These are phyloP conservation scores for Microctenopoma lineatum DNA, from an alignment of 2,797 vertebrate genomes.

Conservation along the genomic window DNA sequence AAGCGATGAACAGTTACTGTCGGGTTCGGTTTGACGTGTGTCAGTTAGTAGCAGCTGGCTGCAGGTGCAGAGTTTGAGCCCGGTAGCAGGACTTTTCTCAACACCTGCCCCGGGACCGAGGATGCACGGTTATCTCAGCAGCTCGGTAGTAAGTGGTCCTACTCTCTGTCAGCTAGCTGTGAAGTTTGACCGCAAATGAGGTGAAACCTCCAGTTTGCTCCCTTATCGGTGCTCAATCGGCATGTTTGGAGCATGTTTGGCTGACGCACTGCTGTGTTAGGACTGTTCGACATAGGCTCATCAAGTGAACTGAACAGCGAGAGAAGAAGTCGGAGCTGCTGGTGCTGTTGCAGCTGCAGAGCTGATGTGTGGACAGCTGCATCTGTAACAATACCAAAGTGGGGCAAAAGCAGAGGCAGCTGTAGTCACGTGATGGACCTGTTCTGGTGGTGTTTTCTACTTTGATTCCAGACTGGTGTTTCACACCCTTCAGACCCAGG, in stretches of 20 bases:
- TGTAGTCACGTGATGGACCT: neutral
- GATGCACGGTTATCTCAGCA: neutral
- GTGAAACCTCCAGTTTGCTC: neutral
- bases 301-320: too few relatives aligned
- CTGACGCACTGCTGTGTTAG: too few relatives aligned
- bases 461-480: conserved; percentile 5
- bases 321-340: neutral
- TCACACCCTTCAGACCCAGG: neutral
- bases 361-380: neutral
- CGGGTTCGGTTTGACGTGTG: neutral
- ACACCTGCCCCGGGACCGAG: neutral
- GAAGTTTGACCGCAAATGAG: neutral
- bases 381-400: conserved; percentile 11
- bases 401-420: neutral
- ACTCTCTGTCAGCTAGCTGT: neutral
- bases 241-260: neutral
- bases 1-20: too few relatives aligned
- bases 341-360: conserved; percentile 10
- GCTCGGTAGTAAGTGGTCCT: neutral
- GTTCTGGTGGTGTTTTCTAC: conserved; percentile 2
- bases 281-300: neutral
- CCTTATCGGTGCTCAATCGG: neutral
- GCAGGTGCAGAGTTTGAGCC: too few relatives aligned
- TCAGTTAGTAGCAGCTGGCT: too few relatives aligned
- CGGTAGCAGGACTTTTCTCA: too few relatives aligned